Base-by-base conservation (phyloP, 2,888 invertebrate genomes). In the Selenia dentaria region DNA sequence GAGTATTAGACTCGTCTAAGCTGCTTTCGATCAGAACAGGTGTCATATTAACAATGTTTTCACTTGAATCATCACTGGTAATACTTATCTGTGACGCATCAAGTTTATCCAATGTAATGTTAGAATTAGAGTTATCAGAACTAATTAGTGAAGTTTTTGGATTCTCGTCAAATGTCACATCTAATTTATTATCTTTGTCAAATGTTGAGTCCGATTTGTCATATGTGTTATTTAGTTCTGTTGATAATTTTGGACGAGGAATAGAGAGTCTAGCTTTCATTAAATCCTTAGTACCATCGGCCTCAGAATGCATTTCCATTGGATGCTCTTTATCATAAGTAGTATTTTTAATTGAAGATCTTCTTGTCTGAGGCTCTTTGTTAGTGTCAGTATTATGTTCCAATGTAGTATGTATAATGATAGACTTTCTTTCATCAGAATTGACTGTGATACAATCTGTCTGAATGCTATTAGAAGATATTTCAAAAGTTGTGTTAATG, bases 21-120 rank as follows among this genome's bases (percentile, higher is more conserved):
- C 85, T 87, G 44, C 86, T 89, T 25, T 88, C 87, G 40, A 89
- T 74, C 0, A 87, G 61, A 2, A 87, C 42, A 0, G 85, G 83
- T 18, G 83, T 83, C 0, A 67, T 70, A 39, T 86, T 84, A 0
- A 80, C 53, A 18, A 85, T 80, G 37, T 82, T 78, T 37, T 80
- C 81, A 4, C 62, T 68, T 0, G 83, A 83, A 8, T 89, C 82
- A 47, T 87, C 83, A 59, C 84, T 87, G 0, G 80, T 83, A 8
- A 87, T 78, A 47, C 83, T 87, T 3, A 87, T 76, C 6, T 67
- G 67, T 0, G 79, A 79, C 18, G 62, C 60, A 1, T 70, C 57
- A 0, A 71, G 73, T 40, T 78, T 79, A 39, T 83, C 78, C 12
- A 62, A 64, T 3, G 68, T 53, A 45, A 77, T 76, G 6, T 68